Base-by-base conservation (phyloP, 2,113 vertebrate genomes). In the Alces alces region DNA sequence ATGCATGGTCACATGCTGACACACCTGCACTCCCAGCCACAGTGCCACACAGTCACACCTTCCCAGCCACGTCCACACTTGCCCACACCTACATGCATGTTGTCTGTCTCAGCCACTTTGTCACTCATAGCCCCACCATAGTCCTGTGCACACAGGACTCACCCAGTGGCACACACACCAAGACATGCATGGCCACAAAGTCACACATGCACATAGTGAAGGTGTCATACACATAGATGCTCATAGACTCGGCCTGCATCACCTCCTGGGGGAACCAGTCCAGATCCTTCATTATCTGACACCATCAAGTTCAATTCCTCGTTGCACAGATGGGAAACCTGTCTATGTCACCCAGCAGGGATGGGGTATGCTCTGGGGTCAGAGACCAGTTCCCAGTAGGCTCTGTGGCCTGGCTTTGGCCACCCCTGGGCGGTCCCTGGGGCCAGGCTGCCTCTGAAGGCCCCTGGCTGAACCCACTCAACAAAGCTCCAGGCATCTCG, bases 401-500 rank as follows among this genome's bases (percentile, higher is more conserved):
- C 84, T 54, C 27, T 73, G 30, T 25, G 64, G 52, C 58, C 36
- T 55, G 60, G 50, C 17, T 52, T 47, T 94, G 86, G 58, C 79
- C 27, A 45, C 52, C 4, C 28, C 27, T 52, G 28, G 80, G 79
- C 50, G 23, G 28, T 73, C 21, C 47, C 47, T 6, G 27, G 79
- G 43, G 54, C 64, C 47, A 78, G 54, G 43, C 39, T 83, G 80
- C 84, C 82, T 96, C 73, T 8, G n/a, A 84, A 95, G 88, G 57
- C 76, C 58, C 54, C 85, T 95, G 92, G 93, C 70, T 86, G 66
- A 93, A 93, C 39, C 33, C 47, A 52, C 52, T 36, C 17, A n/a
- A 15, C 58, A 47, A 28, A 92, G 30, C 58, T 66, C 86, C 66
- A 76, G 92, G 86, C 66, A 93, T 36, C 73, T 85, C 36, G 45